A percentile compares a stretch with the other conserved stretches of the same genome.
These are phyloP conservation scores for Myrmecobius fasciatus DNA, from an alignment of 2,113 vertebrate species.

Conservation along the genomic window DNA sequence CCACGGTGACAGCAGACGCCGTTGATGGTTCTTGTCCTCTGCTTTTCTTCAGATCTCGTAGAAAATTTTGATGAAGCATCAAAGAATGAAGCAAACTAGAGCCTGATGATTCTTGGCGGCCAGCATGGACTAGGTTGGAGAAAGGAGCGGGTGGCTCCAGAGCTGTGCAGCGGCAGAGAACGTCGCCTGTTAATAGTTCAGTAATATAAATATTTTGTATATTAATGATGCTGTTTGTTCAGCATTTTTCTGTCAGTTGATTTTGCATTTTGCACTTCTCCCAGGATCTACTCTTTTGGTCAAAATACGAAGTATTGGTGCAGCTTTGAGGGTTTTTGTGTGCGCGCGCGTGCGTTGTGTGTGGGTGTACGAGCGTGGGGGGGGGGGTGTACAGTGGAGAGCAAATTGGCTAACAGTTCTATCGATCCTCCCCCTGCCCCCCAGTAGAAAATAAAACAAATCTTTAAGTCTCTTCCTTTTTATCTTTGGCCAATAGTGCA, in stretches of 20 bases:
- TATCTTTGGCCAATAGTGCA: slow-evolving; percentile 74
- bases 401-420: slow-evolving; percentile 86
- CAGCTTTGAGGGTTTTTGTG: slow-evolving; percentile 81
- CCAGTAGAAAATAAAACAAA: slow-evolving; percentile 89
- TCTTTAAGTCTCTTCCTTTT: slow-evolving; percentile 82
- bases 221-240: slow-evolving; percentile 90
- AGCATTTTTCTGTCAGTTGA: slow-evolving; percentile 89
- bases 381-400: slow-evolving; percentile 85
- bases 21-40: not conserved
- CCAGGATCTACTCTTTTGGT: slow-evolving; percentile 87
- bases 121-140: slow-evolving; percentile 91
- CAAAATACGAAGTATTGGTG: slow-evolving; percentile 84
- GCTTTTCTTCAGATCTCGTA: slow-evolving; percentile 92
- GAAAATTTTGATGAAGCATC: slow-evolving; percentile 99
- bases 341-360: slow-evolving; percentile 75
- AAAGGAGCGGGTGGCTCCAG: slow-evolving; percentile 89
- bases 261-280: slow-evolving; percentile 93
- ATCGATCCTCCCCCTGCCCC: slow-evolving; percentile 87
- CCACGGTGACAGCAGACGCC: not conserved
- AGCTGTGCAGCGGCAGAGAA: slow-evolving; percentile 90
- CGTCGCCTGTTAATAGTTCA: slow-evolving; percentile 90
- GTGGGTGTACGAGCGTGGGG: slow-evolving; percentile 75
- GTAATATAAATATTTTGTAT: slow-evolving; percentile 95
- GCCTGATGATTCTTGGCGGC: slow-evolving; percentile 85
- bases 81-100: slow-evolving; percentile 97